Base-by-base conservation (phyloP, 2,113 vertebrate genomes). In the Fulmarus glacialis region DNA sequence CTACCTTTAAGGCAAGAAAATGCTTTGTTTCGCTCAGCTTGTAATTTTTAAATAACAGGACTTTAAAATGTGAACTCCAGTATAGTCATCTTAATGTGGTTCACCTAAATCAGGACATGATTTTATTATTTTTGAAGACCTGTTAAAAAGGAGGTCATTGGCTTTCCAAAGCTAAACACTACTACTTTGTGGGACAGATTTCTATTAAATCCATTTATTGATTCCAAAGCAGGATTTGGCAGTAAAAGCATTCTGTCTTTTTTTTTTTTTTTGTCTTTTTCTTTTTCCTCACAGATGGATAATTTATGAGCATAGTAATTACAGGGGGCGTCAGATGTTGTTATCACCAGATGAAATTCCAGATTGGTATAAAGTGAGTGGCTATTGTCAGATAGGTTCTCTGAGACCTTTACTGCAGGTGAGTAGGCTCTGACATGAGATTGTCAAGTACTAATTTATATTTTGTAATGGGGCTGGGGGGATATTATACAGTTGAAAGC, bases 361-460 rank as follows among this genome's bases (percentile, higher is more conserved):
- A 6, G 98, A 99, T 9, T 99, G 99, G 98, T 96, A 87, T 74
- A 90, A 98, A 71, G 97, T 95, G 87, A 99, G 98, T 50, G 97
- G 98, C 94, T 99, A 97, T 97, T 96, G 96, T 67, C 98, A 97
- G n/a, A 98, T 99, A 72, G 99, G 99, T 89, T 99, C 99, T 89
- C 97, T 99, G 17, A 98, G 99, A 47, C 99, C 99, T 32, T 97
- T 99, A 82, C 60, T 98, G 50, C 99, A 99, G 99, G 99, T 99
- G 98, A 48, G 88, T 68, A 67, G 71, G 47, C 43, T 86, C 45
- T 73, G 59, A 72, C 8, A 7, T 36, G 48, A 74, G 40, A n/a
- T 34, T 68, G 18, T 47, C 27, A 53, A 56, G 21, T 36, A 32
- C 24, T 67, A 34, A 52, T 74, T 67, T 67, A 0, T 62, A 47